Evolutionary conservation across 2,113 vertebrate genomes (phyloP), one percentile per base, ranked within the genome.

Genomic region (Podilymbus podiceps): DNA sequence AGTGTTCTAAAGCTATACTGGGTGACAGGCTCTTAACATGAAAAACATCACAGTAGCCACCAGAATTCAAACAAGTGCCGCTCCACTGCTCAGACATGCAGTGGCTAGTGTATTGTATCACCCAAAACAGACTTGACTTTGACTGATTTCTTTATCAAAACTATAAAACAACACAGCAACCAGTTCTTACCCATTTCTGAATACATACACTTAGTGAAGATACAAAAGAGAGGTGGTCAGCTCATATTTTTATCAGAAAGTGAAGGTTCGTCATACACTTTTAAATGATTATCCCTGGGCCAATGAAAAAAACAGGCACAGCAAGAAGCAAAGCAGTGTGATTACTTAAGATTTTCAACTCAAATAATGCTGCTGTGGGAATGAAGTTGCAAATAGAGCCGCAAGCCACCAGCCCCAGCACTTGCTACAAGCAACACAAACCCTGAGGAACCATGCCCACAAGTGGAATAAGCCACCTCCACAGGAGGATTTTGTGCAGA

Each of bases 291-390:
- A 5, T 18, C 20, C 30, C 6, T 6, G 20, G 27, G 38, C 35
- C 38, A 24, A 24, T 2, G 1, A 59, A 64, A 49, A 44, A 0
- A 1, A 69, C 12, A 27, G 30, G 7, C 52, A 21, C 2, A 6
- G 35, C 31, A 84, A 74, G 59, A 62, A 56, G 75, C 44, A 88
- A 89, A 87, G 68, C 50, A 74, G 17, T 6, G 22, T 5, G 9
- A 68, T 44, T 23, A 62, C 21, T 66, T 27, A 11, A 64, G 44
- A n/a, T 44, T 53, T 89, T 44, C 64, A 73, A 49, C 35, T 77
- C 50, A 52, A 83, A 38, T 1, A 3, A 19, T 23, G 73, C 20
- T 38, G 31, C 73, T 53, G 27, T 16, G 13, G 55, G 63, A 84
- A 90, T 15, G 17, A 93, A 67, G 38, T 0, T 85, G 53, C 60